These are phyloP conservation scores for Euschistus heros DNA, from an alignment of 1,140 invertebrate genomes.

Conservation along the genomic window DNA sequence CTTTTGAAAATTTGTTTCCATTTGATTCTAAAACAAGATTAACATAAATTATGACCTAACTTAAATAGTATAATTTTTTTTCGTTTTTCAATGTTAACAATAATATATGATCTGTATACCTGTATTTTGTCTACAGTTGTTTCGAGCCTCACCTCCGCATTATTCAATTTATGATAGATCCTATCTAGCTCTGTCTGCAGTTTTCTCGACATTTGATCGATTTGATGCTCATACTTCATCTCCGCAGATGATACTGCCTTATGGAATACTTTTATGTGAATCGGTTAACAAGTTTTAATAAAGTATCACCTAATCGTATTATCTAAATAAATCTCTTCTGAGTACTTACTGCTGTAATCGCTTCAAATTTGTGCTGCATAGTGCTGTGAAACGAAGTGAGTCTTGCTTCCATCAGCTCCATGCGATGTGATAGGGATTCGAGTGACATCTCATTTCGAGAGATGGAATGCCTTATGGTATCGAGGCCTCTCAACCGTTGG, in stretches of 20 bases:
- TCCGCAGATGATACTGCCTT: conserved; percentile 25
- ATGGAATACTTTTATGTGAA: not conserved
- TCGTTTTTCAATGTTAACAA: not conserved
- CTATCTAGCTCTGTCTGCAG: conserved; percentile 37
- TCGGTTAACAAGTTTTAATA: not conserved
- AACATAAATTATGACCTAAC: not conserved
- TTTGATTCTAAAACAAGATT: not conserved
- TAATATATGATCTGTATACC: conserved; percentile 28
- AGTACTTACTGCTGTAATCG: not conserved
- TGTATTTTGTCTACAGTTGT: conserved; percentile 33
- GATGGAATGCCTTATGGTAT: conserved; percentile 5
- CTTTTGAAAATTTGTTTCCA: conserved; percentile 10
- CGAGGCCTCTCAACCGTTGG: conserved; percentile 9
- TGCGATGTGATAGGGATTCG: not conserved
- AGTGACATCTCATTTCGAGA: not conserved
- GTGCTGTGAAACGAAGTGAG: not conserved
- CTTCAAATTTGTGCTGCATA: not conserved
- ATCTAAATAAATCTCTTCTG: too few relatives aligned
- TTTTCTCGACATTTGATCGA: conserved; percentile 35
- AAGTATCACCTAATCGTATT: too few relatives aligned
- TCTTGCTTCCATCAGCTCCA: conserved; percentile 6
- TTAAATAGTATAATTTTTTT: not conserved
- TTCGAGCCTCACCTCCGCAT: conserved; percentile 36
- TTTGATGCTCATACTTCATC: conserved; percentile 34
- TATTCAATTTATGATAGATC: conserved; percentile 34